phyloP scores from a whole-genome alignment of 2,888 invertebrate species.

The Tenodera sinensis region DNA sequence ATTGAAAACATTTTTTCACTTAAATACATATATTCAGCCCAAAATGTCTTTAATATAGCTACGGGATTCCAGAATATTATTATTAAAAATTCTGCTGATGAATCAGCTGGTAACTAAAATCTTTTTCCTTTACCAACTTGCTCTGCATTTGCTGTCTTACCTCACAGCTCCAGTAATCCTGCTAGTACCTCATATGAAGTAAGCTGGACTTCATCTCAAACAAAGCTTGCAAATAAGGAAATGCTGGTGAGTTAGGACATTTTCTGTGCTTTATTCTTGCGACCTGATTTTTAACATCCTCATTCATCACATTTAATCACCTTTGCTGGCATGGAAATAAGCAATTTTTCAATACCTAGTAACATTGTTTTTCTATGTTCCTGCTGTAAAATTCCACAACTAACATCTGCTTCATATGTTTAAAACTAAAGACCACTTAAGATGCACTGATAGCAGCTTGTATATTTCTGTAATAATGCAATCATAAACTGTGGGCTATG shows the following conservation, averaged over 20 bases:
- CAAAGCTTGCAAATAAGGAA: not conserved
- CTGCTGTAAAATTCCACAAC: not conserved
- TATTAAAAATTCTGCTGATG: not conserved
- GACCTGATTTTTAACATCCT: not conserved
- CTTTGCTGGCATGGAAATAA: not conserved
- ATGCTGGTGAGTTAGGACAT: not conserved
- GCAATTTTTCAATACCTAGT: not conserved
- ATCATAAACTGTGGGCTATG: too few relatives aligned
- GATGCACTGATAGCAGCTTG: not conserved
- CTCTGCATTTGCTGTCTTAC: not conserved
- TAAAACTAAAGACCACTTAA: not conserved
- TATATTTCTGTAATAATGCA: not conserved
- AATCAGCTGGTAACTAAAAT: not conserved
- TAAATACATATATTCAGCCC: not conserved
- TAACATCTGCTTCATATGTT: not conserved
- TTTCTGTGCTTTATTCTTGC: not conserved
- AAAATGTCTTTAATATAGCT: not conserved
- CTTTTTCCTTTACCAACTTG: not conserved
- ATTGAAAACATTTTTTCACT: not conserved
- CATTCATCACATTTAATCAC: not conserved
- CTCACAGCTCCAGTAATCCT: not conserved
- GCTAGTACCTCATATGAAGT: not conserved
- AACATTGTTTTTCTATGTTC: not conserved
- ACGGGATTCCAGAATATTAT: not conserved
- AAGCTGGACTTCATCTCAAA: not conserved